Conservation (phyloP, 1,140 invertebrate genomes). For the Aricia agestis region DNA sequence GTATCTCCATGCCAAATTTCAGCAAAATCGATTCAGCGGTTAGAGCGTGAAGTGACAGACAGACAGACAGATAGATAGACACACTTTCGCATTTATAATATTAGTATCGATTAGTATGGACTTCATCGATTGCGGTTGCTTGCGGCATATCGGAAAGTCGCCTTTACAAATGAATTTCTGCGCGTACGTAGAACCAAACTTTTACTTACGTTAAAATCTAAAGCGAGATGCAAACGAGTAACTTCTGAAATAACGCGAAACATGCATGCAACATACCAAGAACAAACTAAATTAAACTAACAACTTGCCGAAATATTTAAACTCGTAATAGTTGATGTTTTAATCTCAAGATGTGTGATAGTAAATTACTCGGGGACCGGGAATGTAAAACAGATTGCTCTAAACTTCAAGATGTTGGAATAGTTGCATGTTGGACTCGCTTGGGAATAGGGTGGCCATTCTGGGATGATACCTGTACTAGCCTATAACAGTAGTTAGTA, state of each 20-base stretch:
- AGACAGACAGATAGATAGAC: too few relatives aligned
- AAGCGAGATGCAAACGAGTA: too few relatives aligned
- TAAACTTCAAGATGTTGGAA: neutral
- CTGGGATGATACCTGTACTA: neutral
- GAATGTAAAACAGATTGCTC: conserved; percentile 1
- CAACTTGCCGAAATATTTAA: neutral
- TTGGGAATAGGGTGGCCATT: neutral
- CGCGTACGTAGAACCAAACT: too few relatives aligned
- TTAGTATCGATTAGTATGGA: too few relatives aligned
- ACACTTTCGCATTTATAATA: too few relatives aligned
- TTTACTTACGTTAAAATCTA: neutral
- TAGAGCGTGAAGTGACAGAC: too few relatives aligned
- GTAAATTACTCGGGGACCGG: neutral
- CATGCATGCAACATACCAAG: neutral
- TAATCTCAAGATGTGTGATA: neutral
- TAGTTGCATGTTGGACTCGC: neutral
- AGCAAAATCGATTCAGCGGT: too few relatives aligned
- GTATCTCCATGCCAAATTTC: too few relatives aligned
- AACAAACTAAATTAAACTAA: neutral
- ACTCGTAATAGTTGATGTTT: neutral
- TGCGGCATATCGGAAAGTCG: too few relatives aligned
- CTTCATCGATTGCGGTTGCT: too few relatives aligned
- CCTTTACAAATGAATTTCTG: too few relatives aligned
- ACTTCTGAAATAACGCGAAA: neutral
- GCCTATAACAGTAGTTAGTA: too few relatives aligned